Conservation (phyloP, 1,140 invertebrate species). For the Anagrus nilaparvatae region DNA sequence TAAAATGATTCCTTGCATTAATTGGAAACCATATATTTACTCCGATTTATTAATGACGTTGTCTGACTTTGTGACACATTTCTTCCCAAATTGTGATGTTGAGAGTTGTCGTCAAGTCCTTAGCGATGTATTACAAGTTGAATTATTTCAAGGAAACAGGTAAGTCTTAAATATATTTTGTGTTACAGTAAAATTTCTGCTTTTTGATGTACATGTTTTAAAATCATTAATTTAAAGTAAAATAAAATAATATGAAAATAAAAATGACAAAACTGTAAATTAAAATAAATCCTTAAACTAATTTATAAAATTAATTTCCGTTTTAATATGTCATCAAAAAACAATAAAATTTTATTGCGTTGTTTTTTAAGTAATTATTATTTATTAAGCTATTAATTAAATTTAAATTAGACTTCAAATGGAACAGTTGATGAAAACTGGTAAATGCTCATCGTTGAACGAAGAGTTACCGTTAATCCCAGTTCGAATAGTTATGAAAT, state of each 20-base stretch:
- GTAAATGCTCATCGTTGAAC: constrained; percentile 56
- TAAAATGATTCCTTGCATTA: constrained; percentile 74
- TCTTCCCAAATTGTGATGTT: constrained; percentile 64
- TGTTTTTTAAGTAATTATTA: too few relatives aligned
- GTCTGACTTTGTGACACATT: constrained; percentile 66
- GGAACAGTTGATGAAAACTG: constrained; percentile 60
- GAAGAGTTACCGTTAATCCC: constrained; percentile 61
- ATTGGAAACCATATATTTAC: constrained; percentile 73
- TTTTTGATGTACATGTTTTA: too few relatives aligned
- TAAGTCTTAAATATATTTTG: constrained; percentile 40
- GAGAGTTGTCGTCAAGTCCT: constrained; percentile 65
- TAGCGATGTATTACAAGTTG: constrained; percentile 62
- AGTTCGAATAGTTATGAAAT: constrained; percentile 69
- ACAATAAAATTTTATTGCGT: too few relatives aligned
- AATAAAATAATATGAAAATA: neutral
- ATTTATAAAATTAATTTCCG: constrained; percentile 1
- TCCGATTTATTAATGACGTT: constrained; percentile 71
- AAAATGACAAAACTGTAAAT: neutral
- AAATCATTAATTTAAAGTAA: constrained; percentile 17
- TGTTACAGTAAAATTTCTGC: neutral
- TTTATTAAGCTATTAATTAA: neutral
- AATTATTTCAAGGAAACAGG: constrained; percentile 72
- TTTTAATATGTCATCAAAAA: constrained; percentile 2
- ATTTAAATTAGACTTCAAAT: constrained; percentile 52
- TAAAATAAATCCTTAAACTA: constrained; percentile 6